phyloP scores from a whole-genome alignment of 2,797 vertebrate species.

The Falco cherrug region DNA sequence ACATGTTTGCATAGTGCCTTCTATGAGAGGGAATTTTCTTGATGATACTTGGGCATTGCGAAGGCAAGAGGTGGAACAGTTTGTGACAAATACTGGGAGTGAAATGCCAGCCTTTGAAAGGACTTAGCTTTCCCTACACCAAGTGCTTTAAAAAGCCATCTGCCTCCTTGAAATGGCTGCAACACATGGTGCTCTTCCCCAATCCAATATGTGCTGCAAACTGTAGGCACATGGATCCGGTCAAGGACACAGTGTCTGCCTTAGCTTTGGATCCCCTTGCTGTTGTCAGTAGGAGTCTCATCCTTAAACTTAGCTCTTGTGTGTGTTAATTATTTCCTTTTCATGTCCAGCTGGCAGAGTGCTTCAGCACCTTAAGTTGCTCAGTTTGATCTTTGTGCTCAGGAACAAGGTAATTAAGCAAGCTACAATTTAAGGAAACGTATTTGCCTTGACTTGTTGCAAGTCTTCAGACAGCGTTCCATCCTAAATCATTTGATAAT shows the following conservation, averaged over 20 bases:
- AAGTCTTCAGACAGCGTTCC: conserved; percentile 67
- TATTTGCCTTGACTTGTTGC: conserved; percentile 70
- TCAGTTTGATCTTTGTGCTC: conserved; percentile 79
- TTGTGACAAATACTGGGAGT: conserved; percentile 39
- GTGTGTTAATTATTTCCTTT: conserved; percentile 80
- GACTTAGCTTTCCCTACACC: conserved; percentile 16
- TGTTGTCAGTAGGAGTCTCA: conserved; percentile 69
- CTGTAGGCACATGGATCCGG: conserved; percentile 49
- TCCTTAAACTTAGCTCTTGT: conserved; percentile 60
- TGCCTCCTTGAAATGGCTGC: conserved; percentile 62
- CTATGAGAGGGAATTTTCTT: not conserved
- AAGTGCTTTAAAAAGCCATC: conserved; percentile 28
- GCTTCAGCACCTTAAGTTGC: conserved; percentile 76
- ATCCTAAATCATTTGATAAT: conserved; percentile 78
- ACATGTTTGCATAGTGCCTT: not conserved
- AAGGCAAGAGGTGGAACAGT: conserved; percentile 56
- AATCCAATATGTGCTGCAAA: conserved; percentile 53
- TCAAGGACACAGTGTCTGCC: conserved; percentile 68
- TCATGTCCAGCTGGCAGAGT: conserved; percentile 73
- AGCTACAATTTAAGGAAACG: conserved; percentile 73
- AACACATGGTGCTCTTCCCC: conserved; percentile 52
- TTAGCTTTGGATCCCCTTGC: conserved; percentile 73
- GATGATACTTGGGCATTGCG: not conserved
- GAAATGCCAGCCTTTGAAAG: conserved; percentile 57
- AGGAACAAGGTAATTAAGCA: conserved; percentile 81